Percentiles rank a stretch among this genome's conserved stretches.
These are phyloP conservation scores for Drosophila picticornis DNA, from an alignment of 2,888 invertebrate genomes.

Conservation along the genomic window DNA sequence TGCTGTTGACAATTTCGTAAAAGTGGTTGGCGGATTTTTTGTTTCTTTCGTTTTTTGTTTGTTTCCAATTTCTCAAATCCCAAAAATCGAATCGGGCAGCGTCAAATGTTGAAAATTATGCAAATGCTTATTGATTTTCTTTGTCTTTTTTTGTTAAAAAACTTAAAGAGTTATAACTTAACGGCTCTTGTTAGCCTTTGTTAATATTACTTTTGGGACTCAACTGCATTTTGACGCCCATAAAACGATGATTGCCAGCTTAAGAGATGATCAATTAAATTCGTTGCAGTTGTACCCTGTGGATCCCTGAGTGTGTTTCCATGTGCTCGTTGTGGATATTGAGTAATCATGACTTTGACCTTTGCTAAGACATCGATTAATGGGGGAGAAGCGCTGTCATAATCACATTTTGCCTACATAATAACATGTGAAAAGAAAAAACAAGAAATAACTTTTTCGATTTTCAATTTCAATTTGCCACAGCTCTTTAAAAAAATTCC, in stretches of 20 bases:
- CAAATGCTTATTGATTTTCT: constrained; percentile 70
- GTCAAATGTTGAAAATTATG: constrained; percentile 70
- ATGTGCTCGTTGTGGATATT: constrained; percentile 18
- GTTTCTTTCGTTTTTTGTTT: constrained; percentile 24
- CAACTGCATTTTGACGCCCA: constrained; percentile 58
- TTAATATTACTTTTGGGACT: constrained; percentile 27
- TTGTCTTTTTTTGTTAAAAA: constrained; percentile 53
- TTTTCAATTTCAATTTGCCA: background rate
- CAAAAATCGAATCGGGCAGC: constrained; percentile 31
- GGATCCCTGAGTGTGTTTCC: background rate
- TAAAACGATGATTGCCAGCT: constrained; percentile 46
- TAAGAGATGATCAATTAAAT: constrained; percentile 36
- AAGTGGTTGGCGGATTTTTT: constrained; percentile 70
- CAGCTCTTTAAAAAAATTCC: background rate
- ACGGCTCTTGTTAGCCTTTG: background rate
- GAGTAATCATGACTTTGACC: constrained; percentile 64
- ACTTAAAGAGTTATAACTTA: constrained; percentile 45
- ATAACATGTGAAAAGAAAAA: background rate
- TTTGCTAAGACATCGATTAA: constrained; percentile 54
- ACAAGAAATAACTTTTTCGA: background rate
- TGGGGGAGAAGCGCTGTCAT: constrained; percentile 24
- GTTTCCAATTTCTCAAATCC: constrained; percentile 31
- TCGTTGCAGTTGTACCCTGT: constrained; percentile 5
- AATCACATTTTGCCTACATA: background rate
- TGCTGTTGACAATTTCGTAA: constrained; percentile 73